Evolutionary conservation across 2,797 vertebrate species (phyloP).

Genomic region (Adelosebastes latens): DNA sequence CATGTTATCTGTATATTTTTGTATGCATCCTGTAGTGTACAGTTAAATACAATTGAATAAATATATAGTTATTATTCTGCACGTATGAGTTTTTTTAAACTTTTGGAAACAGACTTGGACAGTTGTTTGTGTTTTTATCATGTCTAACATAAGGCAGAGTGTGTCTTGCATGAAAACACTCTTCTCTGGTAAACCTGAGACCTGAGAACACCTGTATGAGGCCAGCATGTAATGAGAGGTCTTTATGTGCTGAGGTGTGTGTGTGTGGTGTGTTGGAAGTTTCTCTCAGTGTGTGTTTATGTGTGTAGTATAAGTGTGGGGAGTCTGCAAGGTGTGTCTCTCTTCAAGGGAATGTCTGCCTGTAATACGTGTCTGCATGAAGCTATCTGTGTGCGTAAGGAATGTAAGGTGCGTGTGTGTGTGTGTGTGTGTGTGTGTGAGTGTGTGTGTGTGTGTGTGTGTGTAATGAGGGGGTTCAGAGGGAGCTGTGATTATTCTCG

Average conservation of each 20-base stretch:
- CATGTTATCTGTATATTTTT: background rate
- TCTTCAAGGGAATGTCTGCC: slow-evolving; percentile 63
- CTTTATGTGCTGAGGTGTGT: slow-evolving; percentile 51
- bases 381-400: slow-evolving; percentile 58
- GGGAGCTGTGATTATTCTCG: slow-evolving; percentile 82
- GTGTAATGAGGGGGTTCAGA: slow-evolving; percentile 79
- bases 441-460: slow-evolving; percentile 50
- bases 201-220: slow-evolving; percentile 79
- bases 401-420: slow-evolving; percentile 62
- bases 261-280: slow-evolving; percentile 22
- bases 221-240: slow-evolving; percentile 77
- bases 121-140: background rate
- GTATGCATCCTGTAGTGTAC: background rate
- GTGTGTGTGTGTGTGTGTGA: slow-evolving; percentile 42
- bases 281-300: slow-evolving; percentile 32
- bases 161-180: slow-evolving; percentile 24
- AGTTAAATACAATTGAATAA: background rate
- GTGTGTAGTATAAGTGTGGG: slow-evolving; percentile 34
- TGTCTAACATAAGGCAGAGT: background rate
- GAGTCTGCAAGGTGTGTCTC: slow-evolving; percentile 59
- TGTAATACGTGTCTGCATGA: slow-evolving; percentile 56
- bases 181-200: slow-evolving; percentile 36
- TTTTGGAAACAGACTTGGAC: background rate
- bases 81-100: background rate
- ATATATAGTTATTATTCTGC: background rate